Conservation (phyloP, 2,888 invertebrate genomes). For the Cistogaster globosa region DNA sequence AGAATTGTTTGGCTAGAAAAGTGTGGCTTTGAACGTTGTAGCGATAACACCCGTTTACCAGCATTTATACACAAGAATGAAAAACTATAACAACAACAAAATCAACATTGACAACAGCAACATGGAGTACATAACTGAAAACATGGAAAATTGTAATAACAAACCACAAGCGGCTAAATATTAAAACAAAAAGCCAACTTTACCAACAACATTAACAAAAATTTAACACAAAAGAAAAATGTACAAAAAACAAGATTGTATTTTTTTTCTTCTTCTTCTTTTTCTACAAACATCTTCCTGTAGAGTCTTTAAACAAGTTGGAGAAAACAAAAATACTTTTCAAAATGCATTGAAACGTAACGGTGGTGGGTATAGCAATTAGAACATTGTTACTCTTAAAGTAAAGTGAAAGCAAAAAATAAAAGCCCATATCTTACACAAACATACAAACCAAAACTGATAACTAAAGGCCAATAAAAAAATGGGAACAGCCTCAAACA, state of each 20-base stretch:
- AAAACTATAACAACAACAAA: conserved; percentile 25
- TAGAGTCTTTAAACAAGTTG: conserved; percentile 1
- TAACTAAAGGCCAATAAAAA: conserved; percentile 9
- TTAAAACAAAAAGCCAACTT: conserved; percentile 34
- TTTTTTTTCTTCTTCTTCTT: background rate
- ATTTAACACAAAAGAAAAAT: conserved; percentile 4
- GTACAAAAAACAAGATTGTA: conserved; percentile 18
- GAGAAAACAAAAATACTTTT: conserved; percentile 35
- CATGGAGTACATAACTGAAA: conserved; percentile 65
- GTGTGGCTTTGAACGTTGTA: conserved; percentile 66
- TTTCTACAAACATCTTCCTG: conserved; percentile 10
- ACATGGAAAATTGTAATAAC: conserved; percentile 69
- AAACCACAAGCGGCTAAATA: conserved; percentile 55
- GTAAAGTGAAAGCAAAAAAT: conserved; percentile 59
- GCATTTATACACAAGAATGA: conserved; percentile 50
- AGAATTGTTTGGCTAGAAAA: conserved; percentile 48
- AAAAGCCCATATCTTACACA: conserved; percentile 16
- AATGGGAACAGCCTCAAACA: background rate
- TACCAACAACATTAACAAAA: background rate
- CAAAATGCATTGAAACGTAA: conserved; percentile 67
- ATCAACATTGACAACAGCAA: conserved; percentile 45
- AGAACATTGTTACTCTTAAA: conserved; percentile 64
- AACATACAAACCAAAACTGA: background rate
- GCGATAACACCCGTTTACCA: conserved; percentile 70
- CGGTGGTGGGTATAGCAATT: conserved; percentile 67